These are phyloP conservation scores for Megaustenia siamemsis DNA, from an alignment of 2,888 invertebrate genomes.

Conservation along the genomic window DNA sequence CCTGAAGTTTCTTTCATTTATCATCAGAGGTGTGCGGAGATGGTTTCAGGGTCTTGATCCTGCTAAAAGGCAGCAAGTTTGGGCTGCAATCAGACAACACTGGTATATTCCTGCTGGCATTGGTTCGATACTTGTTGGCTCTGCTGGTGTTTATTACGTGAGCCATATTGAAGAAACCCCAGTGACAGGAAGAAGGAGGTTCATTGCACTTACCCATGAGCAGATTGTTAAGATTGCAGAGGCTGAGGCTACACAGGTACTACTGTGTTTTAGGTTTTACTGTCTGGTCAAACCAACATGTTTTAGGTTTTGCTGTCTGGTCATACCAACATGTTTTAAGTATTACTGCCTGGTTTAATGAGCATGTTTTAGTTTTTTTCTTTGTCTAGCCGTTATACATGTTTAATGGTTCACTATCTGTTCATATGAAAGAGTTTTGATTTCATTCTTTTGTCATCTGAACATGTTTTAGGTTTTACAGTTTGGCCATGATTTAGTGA, in stretches of 20 bases:
- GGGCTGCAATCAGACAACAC: constrained; percentile 51
- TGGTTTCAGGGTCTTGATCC: constrained; percentile 81
- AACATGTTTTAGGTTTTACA: too few relatives aligned
- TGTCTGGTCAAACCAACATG: too few relatives aligned
- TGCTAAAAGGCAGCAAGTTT: constrained; percentile 69
- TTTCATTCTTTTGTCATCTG: too few relatives aligned
- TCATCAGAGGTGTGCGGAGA: constrained; percentile 78
- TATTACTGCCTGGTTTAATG: too few relatives aligned
- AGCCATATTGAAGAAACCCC: constrained; percentile 82
- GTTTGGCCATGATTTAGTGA: too few relatives aligned
- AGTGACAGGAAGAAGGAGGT: constrained; percentile 82
- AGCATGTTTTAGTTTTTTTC: too few relatives aligned
- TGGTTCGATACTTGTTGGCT: constrained; percentile 25
- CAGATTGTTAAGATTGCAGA: constrained; percentile 80
- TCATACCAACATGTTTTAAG: too few relatives aligned
- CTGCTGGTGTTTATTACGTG: constrained; percentile 71
- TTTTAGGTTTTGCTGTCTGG: too few relatives aligned
- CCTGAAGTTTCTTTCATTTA: too few relatives aligned
- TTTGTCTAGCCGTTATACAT: too few relatives aligned
- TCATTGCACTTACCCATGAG: constrained; percentile 81
- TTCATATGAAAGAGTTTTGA: too few relatives aligned
- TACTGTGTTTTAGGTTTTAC: constrained; percentile 23
- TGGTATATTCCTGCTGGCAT: constrained; percentile 49
- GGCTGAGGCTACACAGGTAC: constrained; percentile 78
- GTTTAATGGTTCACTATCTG: too few relatives aligned